Conservation (phyloP, 2,888 invertebrate genomes). For the Lymantria dispar region DNA sequence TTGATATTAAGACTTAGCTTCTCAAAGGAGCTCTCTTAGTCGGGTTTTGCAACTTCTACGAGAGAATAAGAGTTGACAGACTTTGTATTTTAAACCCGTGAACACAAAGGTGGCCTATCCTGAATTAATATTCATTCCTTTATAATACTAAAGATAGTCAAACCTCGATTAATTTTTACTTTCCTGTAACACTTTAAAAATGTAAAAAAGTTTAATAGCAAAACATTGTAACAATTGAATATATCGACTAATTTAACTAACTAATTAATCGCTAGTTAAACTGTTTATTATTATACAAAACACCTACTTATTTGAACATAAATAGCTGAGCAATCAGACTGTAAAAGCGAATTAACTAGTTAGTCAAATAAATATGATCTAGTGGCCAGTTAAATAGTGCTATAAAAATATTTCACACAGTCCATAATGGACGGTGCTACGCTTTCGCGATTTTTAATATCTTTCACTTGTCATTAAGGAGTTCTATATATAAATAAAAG, state of each 20-base stretch:
- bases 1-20: too few species aligned
- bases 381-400: not conserved
- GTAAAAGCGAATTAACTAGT: constrained; percentile 1
- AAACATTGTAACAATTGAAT: not conserved
- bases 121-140: too few species aligned
- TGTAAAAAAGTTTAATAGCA: too few species aligned
- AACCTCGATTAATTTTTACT: too few species aligned
- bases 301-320: constrained; percentile 8
- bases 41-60: too few species aligned
- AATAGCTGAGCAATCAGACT: constrained; percentile 18
- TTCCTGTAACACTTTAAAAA: too few species aligned
- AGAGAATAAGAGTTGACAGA: too few species aligned
- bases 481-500: constrained; percentile 8
- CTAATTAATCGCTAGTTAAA: not conserved
- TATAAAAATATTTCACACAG: not conserved
- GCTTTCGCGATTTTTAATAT: constrained; percentile 50
- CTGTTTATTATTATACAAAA: constrained; percentile 8
- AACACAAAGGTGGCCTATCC: too few species aligned
- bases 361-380: not conserved
- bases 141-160: too few species aligned
- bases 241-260: not conserved
- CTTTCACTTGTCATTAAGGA: constrained; percentile 34
- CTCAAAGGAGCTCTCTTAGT: too few species aligned
- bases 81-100: too few species aligned
- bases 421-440: constrained; percentile 33